A percentile compares a stretch with the other conserved stretches of the same genome.
Evolutionary conservation across 1,140 invertebrate genomes (phyloP).

Genomic region (Leguminivora glycinivorella): DNA sequence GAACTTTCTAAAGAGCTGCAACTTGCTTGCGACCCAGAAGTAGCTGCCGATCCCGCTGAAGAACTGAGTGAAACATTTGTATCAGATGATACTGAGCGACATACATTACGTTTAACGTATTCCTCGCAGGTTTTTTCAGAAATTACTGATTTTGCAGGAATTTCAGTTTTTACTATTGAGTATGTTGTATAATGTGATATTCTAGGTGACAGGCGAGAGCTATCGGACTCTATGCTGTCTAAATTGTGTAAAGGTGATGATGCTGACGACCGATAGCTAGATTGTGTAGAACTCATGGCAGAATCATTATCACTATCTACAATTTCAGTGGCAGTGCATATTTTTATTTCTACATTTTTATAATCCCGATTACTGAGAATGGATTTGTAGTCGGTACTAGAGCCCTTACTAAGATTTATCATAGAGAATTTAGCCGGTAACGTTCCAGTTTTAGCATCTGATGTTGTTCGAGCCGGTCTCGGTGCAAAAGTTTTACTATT

Average conservation of each 20-base stretch:
- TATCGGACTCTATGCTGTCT: conserved; percentile 71
- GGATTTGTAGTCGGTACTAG: conserved; percentile 56
- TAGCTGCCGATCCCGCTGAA: conserved; percentile 82
- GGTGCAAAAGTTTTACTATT: conserved; percentile 50
- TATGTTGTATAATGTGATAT: conserved; percentile 63
- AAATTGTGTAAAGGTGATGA: conserved; percentile 80
- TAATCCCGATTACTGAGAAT: conserved; percentile 52
- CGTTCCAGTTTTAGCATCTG: conserved; percentile 46
- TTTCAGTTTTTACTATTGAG: conserved; percentile 56
- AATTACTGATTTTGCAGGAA: conserved; percentile 53
- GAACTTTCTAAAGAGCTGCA: conserved; percentile 82
- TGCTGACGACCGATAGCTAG: conserved; percentile 86
- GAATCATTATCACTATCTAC: conserved; percentile 93
- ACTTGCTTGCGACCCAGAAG: conserved; percentile 84
- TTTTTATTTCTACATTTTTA: conserved; percentile 70
- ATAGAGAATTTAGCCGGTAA: conserved; percentile 41
- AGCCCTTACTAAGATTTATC: conserved; percentile 37
- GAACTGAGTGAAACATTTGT: conserved; percentile 82
- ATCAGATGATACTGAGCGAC: conserved; percentile 82
- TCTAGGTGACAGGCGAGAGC: conserved; percentile 67
- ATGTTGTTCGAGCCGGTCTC: conserved; percentile 66
- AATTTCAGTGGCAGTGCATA: conserved; percentile 68
- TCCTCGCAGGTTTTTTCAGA: conserved; percentile 59
- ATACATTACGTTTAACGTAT: conserved; percentile 74
- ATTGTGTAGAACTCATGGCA: conserved; percentile 88